Conservation (phyloP, 2,888 invertebrate species). For the Dexiosoma caninum region DNA sequence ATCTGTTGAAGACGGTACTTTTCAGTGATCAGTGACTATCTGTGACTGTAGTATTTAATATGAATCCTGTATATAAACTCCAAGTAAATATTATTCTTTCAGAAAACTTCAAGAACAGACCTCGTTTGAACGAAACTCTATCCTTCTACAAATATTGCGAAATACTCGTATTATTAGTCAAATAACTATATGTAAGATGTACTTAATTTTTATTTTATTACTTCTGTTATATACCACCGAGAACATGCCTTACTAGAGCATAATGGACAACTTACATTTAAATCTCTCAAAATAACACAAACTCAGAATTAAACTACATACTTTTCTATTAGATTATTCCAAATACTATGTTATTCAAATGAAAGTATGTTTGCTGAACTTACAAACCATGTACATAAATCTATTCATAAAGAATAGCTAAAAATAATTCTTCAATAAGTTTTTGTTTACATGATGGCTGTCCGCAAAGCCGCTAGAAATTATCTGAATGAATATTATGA, state of each 20-base stretch:
- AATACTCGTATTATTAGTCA: not conserved
- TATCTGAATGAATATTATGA: too few relatives aligned
- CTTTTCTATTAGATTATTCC: slow-evolving; percentile 26
- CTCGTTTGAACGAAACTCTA: not conserved
- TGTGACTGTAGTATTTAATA: too few relatives aligned
- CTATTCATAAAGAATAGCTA: not conserved
- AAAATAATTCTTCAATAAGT: not conserved
- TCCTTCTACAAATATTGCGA: not conserved
- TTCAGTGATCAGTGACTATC: too few relatives aligned
- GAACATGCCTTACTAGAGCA: not conserved
- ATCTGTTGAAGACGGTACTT: too few relatives aligned
- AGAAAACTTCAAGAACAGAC: not conserved
- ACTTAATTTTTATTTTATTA: slow-evolving; percentile 5
- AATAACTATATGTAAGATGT: not conserved
- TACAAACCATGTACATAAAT: not conserved
- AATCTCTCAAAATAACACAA: slow-evolving; percentile 23
- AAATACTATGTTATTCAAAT: not conserved
- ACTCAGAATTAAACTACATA: slow-evolving; percentile 18
- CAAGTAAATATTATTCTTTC: not conserved
- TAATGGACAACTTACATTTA: slow-evolving; percentile 21
- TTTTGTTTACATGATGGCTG: not conserved
- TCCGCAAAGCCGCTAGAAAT: not conserved
- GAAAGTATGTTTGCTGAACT: not conserved
- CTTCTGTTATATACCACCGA: not conserved
- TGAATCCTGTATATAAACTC: too few relatives aligned